Base-by-base conservation (phyloP, 2,888 invertebrate species). In the Apeira syringaria region DNA sequence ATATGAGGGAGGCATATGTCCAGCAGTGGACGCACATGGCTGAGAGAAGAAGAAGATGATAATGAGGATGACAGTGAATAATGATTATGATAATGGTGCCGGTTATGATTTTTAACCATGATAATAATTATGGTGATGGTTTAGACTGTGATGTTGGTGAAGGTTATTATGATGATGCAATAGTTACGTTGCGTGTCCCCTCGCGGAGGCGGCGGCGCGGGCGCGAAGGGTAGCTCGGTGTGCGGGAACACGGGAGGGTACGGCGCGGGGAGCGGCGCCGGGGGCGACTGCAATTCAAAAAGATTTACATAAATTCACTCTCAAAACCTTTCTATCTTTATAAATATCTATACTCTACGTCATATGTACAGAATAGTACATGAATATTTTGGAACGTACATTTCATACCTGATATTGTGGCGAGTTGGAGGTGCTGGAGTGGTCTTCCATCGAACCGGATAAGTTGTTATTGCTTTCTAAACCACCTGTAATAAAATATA, bases 321-420 rank as follows among this genome's bases (percentile, higher is more conserved):
- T n/a, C n/a, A n/a, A n/a, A n/a, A n/a, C n/a, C n/a, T n/a, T n/a
- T n/a, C n/a, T n/a, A n/a, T n/a, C n/a, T n/a, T n/a, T n/a, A n/a
- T n/a, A n/a, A n/a, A n/a, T n/a, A n/a, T n/a, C n/a, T n/a, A n/a
- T n/a, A n/a, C n/a, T n/a, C n/a, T n/a, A n/a, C n/a, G n/a, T 20
- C 10, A 28, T 5, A 5, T 15, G 17, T 17, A 2, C 1, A 17
- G 1, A 20, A 20, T 7, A 20, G 7, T 12, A 35, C 15, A 31
- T 27, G 28, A 8, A 25, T 24, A 26, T 9, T 38, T 40, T 20
- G 18, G 33, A 35, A 75, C 76, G 61, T 76, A 68, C 70, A 75
- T 75, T 74, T 72, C 73, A 74, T 75, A 90, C 89, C 85, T 89
- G 90, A 64, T 90, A 90, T 70, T 90, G 90, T 30, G 90, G 90